Conservation (phyloP, 2,888 invertebrate genomes). For the Dasypogon diadema region DNA sequence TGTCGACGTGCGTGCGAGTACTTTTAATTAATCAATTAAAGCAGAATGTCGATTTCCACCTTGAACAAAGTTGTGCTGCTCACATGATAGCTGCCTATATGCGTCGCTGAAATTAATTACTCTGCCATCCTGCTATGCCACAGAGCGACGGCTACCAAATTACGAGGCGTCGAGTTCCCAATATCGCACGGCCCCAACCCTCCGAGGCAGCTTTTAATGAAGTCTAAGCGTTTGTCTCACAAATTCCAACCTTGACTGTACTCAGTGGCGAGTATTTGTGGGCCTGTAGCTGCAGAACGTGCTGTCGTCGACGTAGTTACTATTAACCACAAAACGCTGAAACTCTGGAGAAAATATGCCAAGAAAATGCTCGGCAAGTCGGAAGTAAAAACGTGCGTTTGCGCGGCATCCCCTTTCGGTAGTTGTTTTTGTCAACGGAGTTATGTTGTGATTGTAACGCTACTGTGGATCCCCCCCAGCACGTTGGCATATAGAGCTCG, state of each 20-base stretch:
- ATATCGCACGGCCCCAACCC: slow-evolving; percentile 9
- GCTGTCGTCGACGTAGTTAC: background rate
- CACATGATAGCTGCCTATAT: background rate
- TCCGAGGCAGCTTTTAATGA: background rate
- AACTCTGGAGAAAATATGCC: background rate
- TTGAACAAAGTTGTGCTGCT: background rate
- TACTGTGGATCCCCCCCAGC: too few relatives aligned
- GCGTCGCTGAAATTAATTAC: slow-evolving; percentile 25
- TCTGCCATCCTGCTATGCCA: background rate
- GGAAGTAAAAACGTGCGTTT: slow-evolving; percentile 30
- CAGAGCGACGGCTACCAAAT: slow-evolving; percentile 12
- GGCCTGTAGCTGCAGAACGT: background rate
- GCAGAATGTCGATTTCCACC: background rate
- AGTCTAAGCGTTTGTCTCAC: slow-evolving; percentile 28
- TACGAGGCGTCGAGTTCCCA: slow-evolving; percentile 23
- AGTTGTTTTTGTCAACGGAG: too few relatives aligned
- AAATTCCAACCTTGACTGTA: slow-evolving; percentile 20
- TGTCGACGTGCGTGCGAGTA: slow-evolving; percentile 4
- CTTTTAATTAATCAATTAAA: slow-evolving; percentile 38
- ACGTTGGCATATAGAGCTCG: too few relatives aligned
- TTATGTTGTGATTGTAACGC: too few relatives aligned
- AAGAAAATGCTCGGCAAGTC: background rate
- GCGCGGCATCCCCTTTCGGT: slow-evolving; percentile 6
- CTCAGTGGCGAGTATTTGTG: background rate
- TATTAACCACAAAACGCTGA: slow-evolving; percentile 14